Evolutionary conservation across 2,113 vertebrate genomes (phyloP), one percentile per base, ranked within the genome.

Genomic region (Caretta caretta): DNA sequence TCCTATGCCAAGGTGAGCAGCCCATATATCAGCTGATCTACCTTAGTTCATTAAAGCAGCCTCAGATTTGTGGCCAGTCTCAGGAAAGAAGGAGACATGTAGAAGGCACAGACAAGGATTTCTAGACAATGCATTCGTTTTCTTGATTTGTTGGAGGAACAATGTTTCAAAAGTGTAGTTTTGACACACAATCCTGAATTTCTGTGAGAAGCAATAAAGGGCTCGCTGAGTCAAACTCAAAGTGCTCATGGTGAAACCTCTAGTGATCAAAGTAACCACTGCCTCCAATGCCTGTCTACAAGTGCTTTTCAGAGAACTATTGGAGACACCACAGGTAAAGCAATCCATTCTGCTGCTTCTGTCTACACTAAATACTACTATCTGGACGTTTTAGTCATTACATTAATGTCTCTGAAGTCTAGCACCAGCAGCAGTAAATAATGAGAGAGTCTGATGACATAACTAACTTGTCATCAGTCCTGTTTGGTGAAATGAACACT

Each of bases 331-430:
- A 54, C 13, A n/a, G 50, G 10, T 95, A 90, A 96, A 72, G 48
- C 90, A 93, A 95, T 93, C 83, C 57, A 24, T 13, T 83, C 79
- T 75, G 53, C 50, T 91, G 9, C 22, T 96, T 95, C 53, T n/a
- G 93, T 42, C 9, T 4, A 80, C 53, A 38, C 35, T 95, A 82
- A 92, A 86, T 79, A 89, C 51, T 65, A 35, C 54, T 89, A 54
- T 56, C 35, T 82, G 80, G 89, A 72, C 46, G n/a, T 94, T 72
- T 72, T 92, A 93, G 84, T 35, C 92, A 59, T 84, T 84, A 38
- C 9, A 87, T 42, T 19, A 86, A 25, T 78, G 93, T 90, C 48
- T 88, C 22, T 89, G 79, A 80, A 35, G 9, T 69, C 10, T 88
- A 57, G 29, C 0, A 0, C 13, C 81, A 80, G 24, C 50, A 53